Conservation (phyloP, 1,140 invertebrate species). For the Lerema accius region DNA sequence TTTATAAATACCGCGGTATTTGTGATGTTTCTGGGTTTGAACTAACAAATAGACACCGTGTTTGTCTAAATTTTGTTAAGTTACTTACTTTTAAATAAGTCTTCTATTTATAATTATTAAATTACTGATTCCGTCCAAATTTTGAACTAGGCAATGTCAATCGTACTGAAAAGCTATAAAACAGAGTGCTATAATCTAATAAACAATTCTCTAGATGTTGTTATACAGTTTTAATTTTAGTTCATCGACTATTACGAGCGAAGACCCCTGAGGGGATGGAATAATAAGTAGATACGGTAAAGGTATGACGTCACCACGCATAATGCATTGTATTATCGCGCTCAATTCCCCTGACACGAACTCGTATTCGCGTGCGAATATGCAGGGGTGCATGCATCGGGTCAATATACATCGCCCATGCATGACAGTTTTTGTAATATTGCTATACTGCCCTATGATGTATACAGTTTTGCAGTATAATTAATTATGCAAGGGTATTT, state of each 20-base stretch:
- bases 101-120: too few relatives aligned
- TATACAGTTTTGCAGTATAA: background rate
- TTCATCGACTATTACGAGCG: background rate
- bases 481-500: too few relatives aligned
- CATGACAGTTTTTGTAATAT: conserved; percentile 12
- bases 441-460: background rate
- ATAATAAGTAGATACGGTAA: conserved; percentile 19
- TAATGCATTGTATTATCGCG: conserved; percentile 23
- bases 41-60: background rate
- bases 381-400: conserved; percentile 20
- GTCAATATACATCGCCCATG: background rate
- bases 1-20: conserved; percentile 13
- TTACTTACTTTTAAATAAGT: background rate
- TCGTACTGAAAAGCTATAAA: too few relatives aligned
- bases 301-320: conserved; percentile 11
- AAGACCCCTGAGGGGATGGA: conserved; percentile 2
- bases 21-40: conserved; percentile 16
- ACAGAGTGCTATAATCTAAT: background rate
- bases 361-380: conserved; percentile 20
- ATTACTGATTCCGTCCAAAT: background rate
- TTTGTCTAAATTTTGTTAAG: background rate
- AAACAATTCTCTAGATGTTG: background rate
- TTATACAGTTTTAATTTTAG: conserved; percentile 3
- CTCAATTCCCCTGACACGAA: background rate
- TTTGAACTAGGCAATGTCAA: too few relatives aligned